These are phyloP conservation scores for Drosophila pachea DNA, from an alignment of 1,140 invertebrate species.

Conservation along the genomic window DNA sequence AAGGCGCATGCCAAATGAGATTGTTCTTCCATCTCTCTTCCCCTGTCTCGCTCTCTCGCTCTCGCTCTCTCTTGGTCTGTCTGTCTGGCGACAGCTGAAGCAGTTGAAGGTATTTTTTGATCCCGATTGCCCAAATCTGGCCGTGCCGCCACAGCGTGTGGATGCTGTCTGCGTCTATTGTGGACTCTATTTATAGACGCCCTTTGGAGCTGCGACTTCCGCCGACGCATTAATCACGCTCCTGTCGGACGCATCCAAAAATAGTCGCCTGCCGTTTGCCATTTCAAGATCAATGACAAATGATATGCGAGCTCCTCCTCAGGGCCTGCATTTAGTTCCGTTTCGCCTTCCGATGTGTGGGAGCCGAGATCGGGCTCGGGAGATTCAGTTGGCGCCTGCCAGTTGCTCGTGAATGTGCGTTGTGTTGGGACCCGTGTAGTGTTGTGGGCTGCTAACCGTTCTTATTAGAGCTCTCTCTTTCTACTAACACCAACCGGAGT, in stretches of 20 bases:
- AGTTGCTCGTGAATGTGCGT: slow-evolving; percentile 2
- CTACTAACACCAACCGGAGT: slow-evolving; percentile 14
- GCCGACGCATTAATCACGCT: slow-evolving; percentile 43
- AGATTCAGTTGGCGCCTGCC: slow-evolving; percentile 17
- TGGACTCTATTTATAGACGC: slow-evolving; percentile 22
- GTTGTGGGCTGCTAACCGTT: not conserved
- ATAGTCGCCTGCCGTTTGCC: slow-evolving; percentile 25
- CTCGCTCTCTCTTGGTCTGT: no score
- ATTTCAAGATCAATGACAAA: slow-evolving; percentile 57
- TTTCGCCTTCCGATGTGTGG: not conserved
- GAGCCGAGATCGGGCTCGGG: not conserved
- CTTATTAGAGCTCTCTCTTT: not conserved
- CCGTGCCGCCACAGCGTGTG: not conserved
- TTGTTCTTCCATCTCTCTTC: no score
- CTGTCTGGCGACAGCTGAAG: slow-evolving; percentile 16
- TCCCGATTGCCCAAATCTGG: slow-evolving; percentile 7
- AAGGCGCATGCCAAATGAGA: no score
- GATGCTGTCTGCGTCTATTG: not conserved
- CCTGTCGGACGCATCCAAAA: slow-evolving; percentile 27
- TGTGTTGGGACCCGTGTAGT: not conserved
- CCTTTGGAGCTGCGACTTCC: slow-evolving; percentile 30
- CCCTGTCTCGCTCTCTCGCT: no score
- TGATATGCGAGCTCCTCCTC: not conserved
- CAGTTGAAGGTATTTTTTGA: not conserved
- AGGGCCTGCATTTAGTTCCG: slow-evolving; percentile 2